Base-by-base conservation (phyloP, 2,113 vertebrate genomes). In the Laterallus jamaicensis region DNA sequence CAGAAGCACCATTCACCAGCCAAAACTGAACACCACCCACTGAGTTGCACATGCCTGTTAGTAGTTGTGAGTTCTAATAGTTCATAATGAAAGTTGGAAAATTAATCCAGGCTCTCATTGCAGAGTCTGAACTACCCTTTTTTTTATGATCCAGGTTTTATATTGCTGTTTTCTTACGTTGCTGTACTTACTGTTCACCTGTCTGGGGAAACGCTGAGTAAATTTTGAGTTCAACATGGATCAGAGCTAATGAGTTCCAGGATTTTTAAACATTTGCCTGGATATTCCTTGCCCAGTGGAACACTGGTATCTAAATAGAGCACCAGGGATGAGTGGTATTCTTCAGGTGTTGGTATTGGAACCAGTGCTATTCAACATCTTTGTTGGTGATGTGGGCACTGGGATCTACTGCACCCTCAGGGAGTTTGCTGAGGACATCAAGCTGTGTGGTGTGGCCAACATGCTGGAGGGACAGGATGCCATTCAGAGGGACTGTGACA, bases 261-360 rank as follows among this genome's bases (percentile, higher is more conserved):
- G 40, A 26, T 94, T 49, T 88, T 73, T 70, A 92, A 92, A 81
- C 74, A 52, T 95, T 92, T 93, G 83, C 42, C 24, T 82, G 37
- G 37, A 52, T 88, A 8, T 74, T 82, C 94, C 85, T 74, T 83
- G 35, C 71, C 50, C 25, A 52, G 19, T 70, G 60, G 47, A 71
- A 95, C 31, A 77, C 13, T 3, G 2, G 25, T 77, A 76, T 76
- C 62, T 77, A 66, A 89, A 21, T 28, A 15, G 52, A 54, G 52
- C 44, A 28, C 24, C 25, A 54, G 52, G 11, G 25, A 54, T 15
- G 25, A 28, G 26, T 54, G 26, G 52, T 26, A 28, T 54, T 54
- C 26, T 26, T 54, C 52, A 54, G 52, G 25, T 14, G 25, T 28
- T 28, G 52, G 25, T 28, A 54, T 9, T 54, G 25, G 52, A 26